A percentile compares a stretch with the other conserved stretches of the same genome.
Evolutionary conservation across 2,797 vertebrate genomes (phyloP).

Genomic region (Distichodus sexfasciatus): DNA sequence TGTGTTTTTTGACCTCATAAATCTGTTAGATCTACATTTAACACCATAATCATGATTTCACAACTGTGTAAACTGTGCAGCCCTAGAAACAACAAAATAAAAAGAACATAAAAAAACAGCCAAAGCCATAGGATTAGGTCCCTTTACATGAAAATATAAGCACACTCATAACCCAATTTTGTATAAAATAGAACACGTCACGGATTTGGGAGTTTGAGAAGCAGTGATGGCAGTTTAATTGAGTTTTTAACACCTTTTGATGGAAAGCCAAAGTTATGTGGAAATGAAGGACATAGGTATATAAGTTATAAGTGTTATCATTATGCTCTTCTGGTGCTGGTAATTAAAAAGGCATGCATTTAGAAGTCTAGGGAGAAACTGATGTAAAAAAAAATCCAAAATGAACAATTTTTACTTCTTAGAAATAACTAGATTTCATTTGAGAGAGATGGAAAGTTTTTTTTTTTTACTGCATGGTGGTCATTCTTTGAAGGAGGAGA

Average conservation of each 20-base stretch:
- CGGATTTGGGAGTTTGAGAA: not conserved
- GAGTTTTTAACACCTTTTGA: not conserved
- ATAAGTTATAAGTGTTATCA: not conserved
- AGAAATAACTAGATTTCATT: conserved; percentile 2
- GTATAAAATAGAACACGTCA: not conserved
- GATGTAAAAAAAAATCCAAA: conserved; percentile 13
- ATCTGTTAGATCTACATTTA: too few species aligned
- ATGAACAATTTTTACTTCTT: conserved; percentile 23
- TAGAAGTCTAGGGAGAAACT: conserved; percentile 7
- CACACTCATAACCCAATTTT: not conserved
- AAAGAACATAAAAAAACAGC: conserved; percentile 53
- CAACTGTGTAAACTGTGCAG: too few species aligned
- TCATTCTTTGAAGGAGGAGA: not conserved
- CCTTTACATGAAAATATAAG: conserved; percentile 3
- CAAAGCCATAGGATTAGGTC: conserved; percentile 57
- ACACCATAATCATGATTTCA: too few species aligned
- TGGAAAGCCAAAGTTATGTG: conserved; percentile 36
- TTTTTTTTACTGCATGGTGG: conserved; percentile 20
- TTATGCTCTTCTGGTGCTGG: not conserved
- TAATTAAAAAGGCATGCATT: conserved; percentile 26
- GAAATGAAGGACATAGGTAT: conserved; percentile 1
- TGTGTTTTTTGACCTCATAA: too few species aligned
- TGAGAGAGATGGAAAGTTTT: not conserved
- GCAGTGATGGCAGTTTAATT: not conserved
- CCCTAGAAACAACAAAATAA: not conserved